Conservation (phyloP, 2,888 invertebrate genomes). For the Catocala nupta region DNA sequence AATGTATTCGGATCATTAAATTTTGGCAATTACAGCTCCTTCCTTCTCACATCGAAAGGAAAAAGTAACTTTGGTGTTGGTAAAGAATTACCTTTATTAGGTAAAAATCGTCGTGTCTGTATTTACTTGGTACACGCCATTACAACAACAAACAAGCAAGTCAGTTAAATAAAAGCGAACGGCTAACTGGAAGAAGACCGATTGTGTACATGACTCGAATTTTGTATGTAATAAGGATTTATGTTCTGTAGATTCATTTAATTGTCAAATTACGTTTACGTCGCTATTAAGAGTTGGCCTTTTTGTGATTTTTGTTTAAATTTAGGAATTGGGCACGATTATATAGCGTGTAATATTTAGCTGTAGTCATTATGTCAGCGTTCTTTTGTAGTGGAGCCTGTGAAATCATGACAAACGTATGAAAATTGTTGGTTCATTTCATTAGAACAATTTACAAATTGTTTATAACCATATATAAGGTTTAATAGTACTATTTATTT, state of each 20-base stretch:
- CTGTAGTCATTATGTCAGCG: too few species aligned
- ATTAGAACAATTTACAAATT: too few species aligned
- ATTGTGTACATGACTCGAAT: slow-evolving; percentile 64
- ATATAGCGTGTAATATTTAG: too few species aligned
- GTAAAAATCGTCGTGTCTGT: slow-evolving; percentile 23
- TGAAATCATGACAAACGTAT: too few species aligned
- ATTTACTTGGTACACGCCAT: slow-evolving; percentile 36
- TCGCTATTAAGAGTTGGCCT: neutral
- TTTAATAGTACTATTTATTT: too few species aligned
- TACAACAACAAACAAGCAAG: slow-evolving; percentile 52
- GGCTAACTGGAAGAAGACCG: slow-evolving; percentile 57
- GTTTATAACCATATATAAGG: too few species aligned
- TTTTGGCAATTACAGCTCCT: slow-evolving; percentile 36
- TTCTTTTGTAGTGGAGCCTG: too few species aligned
- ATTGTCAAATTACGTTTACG: slow-evolving; percentile 17
- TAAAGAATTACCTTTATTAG: slow-evolving; percentile 23
- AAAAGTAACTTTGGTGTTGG: slow-evolving; percentile 20
- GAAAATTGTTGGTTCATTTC: too few species aligned
- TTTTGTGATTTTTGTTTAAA: neutral
- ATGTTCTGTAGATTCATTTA: slow-evolving; percentile 35
- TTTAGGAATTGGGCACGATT: too few species aligned
- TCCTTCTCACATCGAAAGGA: slow-evolving; percentile 19
- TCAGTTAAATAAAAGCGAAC: slow-evolving; percentile 57
- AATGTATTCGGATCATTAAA: slow-evolving; percentile 36
- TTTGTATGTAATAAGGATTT: slow-evolving; percentile 54